Evolutionary conservation across 2,113 vertebrate genomes (phyloP), one percentile per base, ranked within the genome.

Genomic region (Copsychus sechellarum): DNA sequence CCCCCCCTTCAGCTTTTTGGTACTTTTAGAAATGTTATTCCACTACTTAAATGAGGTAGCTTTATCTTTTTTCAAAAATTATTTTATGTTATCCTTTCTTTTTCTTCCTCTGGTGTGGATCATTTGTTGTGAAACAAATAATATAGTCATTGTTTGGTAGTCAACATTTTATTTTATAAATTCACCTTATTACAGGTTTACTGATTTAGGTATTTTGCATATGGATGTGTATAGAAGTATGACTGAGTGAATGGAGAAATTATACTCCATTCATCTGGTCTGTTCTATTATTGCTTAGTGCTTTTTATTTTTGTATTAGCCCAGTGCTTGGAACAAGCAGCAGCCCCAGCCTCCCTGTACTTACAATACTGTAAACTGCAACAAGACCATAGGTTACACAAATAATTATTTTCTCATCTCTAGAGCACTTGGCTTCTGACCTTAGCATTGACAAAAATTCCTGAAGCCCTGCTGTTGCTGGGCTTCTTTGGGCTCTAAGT

Each of bases 1-100:
- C 5, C 1, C 0, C 2, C 15, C 6, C 5, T 22, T 47, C 14
- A 42, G 22, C 1, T 43, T 74, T 53, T 77, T 23, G 3, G 4
- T 77, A 22, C 14, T 31, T 79, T 66, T 16, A 66, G 76, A 88
- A 88, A 62, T 23, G 2, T 1, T 53, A 19, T 62, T 71, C 34
- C 8, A 17, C n/a, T 48, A n/a, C 3, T 43, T 43, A 71, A 66
- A 23, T 31, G 1, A 73, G 1, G 4, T 28, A 67, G 19, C 1
- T 5, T 76, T 38, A 24, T 5, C 12, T 48, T 64, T 43, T n/a
- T 4, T 0, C 29, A 48, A 25, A 34, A 45, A 14, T 3, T 8
- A 11, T 19, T 23, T 74, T 42, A 31, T 71, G 33, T 61, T 57
- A 40, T 50, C 5, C 3, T 45, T 31, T n/a, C 26, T 43, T 26